Conservation (phyloP, 2,888 invertebrate genomes). For the Drosophila aldrichi region DNA sequence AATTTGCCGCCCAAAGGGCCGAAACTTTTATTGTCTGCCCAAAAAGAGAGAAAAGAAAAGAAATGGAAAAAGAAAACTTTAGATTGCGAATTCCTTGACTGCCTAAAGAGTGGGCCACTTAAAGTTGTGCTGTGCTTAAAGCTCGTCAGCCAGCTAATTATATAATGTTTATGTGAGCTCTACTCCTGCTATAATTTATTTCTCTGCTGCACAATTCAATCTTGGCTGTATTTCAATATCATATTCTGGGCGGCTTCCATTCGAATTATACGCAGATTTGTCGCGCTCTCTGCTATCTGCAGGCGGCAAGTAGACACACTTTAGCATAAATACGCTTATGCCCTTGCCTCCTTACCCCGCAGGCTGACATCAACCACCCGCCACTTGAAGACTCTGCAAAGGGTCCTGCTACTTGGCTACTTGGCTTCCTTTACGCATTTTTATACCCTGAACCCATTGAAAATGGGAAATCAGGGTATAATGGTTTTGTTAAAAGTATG, state of each 20-base stretch:
- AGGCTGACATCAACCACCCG: not conserved
- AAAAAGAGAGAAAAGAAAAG: not conserved
- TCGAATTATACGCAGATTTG: constrained; percentile 66
- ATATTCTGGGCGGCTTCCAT: constrained; percentile 17
- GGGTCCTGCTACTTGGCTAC: constrained; percentile 30
- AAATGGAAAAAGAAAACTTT: constrained; percentile 26
- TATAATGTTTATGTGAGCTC: constrained; percentile 9
- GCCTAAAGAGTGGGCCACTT: not conserved
- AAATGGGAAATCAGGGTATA: too few relatives aligned
- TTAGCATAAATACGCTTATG: constrained; percentile 57
- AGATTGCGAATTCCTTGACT: constrained; percentile 33
- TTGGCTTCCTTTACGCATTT: constrained; percentile 38
- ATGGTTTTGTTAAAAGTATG: too few relatives aligned
- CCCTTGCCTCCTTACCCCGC: constrained; percentile 1
- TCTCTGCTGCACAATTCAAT: constrained; percentile 37
- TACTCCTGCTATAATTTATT: constrained; percentile 53
- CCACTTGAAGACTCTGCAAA: constrained; percentile 14
- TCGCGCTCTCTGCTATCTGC: constrained; percentile 58
- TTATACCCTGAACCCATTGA: too few relatives aligned
- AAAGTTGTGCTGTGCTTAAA: not conserved
- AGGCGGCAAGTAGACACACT: constrained; percentile 22
- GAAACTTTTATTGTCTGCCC: constrained; percentile 49
- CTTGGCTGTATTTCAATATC: constrained; percentile 46
- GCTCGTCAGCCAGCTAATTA: constrained; percentile 22
- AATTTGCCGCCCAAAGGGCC: constrained; percentile 47